Evolutionary conservation across 2,888 invertebrate species (phyloP), one percentile per base, ranked within the genome.

Genomic region (Scrobipalpa atriplicella): DNA sequence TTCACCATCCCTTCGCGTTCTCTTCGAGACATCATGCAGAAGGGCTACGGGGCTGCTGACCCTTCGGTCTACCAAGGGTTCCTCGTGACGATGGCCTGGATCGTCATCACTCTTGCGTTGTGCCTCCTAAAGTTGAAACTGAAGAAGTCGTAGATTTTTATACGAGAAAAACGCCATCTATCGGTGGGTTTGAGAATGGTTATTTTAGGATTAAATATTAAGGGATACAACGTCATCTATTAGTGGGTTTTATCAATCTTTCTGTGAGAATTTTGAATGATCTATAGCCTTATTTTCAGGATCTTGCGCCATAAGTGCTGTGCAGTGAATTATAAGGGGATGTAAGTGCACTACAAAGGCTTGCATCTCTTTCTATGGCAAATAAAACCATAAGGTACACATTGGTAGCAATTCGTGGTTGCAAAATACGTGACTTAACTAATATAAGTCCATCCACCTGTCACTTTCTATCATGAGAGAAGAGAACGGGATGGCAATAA

Each of bases 1-100:
- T 96, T 97, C 80, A 98, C 98, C 0, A 87, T 97, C 65, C 95
- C 97, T 0, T 95, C 96, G 0, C 94, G 95, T 69, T 95, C 97
- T 0, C 92, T 98, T 65, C 90, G 98, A 69, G 95, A 95, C 74
- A 93, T 98, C 66, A 93, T 97, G 76, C 95, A 95, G 69, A 95
- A 96, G 80, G 98, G 97, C 0, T 95, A 95, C 91, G 83, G 94
- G 0, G 88, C 97, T 47, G 85, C 93, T 0, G 93, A 97, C 67
- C 91, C 94, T 0, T 92, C 95, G 18, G 97, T 98, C 10, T 95
- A 95, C 84, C 92, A 90, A 65, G 98, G 98, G 0, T 95, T 97
- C 75, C 80, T 96, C 0, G 94, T 96, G 0, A 94, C 95, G 36
- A 10, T 93, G 0, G 93, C 87, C 0, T 97, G 97, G 97, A 95